Evolutionary conservation across 2,888 invertebrate genomes (phyloP).

Genomic region (Parochlus steinenii): DNA sequence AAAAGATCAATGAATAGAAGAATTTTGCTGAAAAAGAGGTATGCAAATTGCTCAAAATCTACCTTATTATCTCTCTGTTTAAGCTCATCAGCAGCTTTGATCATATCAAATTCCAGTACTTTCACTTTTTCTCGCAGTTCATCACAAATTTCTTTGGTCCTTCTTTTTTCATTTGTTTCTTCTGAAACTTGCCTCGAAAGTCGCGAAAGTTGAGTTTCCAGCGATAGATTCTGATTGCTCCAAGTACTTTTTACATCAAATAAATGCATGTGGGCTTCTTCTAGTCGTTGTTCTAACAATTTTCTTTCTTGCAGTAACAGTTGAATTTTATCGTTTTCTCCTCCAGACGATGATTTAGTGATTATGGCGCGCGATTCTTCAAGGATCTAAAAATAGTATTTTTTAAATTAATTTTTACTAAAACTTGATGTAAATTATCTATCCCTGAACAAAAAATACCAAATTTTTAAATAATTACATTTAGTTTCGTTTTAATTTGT

Average conservation of each 20-base stretch:
- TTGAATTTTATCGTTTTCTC: slow-evolving; percentile 35
- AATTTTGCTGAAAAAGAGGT: no score
- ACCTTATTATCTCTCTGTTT: slow-evolving; percentile 27
- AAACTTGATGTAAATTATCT: background rate
- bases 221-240: slow-evolving; percentile 75
- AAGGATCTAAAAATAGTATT: slow-evolving; percentile 22
- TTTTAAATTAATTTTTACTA: background rate
- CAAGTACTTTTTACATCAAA: slow-evolving; percentile 82
- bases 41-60: background rate
- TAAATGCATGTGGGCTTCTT: slow-evolving; percentile 72
- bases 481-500: slow-evolving; percentile 44
- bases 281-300: slow-evolving; percentile 56
- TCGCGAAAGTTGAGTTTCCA: slow-evolving; percentile 80
- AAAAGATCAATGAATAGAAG: background rate
- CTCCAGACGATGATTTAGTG: slow-evolving; percentile 2
- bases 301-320: slow-evolving; percentile 42
- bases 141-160: slow-evolving; percentile 52
- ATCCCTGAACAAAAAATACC: background rate
- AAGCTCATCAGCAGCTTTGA: slow-evolving; percentile 23
- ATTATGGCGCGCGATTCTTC: slow-evolving; percentile 22
- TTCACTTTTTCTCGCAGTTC: slow-evolving; percentile 44
- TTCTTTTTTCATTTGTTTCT: slow-evolving; percentile 62
- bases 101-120: slow-evolving; percentile 25
- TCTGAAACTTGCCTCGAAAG: slow-evolving; percentile 70
- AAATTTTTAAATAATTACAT: background rate